Conservation (phyloP, 1,140 invertebrate species). For the Monomorium pharaonis region DNA sequence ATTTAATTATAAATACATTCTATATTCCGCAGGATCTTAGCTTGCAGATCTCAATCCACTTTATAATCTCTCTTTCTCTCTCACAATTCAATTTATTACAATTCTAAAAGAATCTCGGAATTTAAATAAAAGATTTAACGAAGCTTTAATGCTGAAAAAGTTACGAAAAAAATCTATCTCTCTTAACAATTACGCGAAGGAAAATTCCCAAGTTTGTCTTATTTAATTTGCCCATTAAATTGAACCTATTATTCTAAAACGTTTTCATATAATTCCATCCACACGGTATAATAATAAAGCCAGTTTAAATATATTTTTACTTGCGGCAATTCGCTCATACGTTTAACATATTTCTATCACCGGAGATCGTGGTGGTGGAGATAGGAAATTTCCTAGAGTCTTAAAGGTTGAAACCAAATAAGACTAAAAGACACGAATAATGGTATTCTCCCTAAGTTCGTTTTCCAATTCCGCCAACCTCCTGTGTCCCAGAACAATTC, state of each 20-base stretch:
- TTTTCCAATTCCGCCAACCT: conserved; percentile 52
- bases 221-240: background rate
- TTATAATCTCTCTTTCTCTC: too few species aligned
- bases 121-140: conserved; percentile 9
- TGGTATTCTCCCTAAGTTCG: conserved; percentile 55
- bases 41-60: background rate
- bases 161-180: background rate
- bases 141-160: background rate
- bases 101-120: background rate
- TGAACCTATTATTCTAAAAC: background rate
- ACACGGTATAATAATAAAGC: background rate
- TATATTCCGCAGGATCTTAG: background rate
- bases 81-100: too few species aligned
- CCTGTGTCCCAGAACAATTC: conserved; percentile 36
- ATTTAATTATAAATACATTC: conserved; percentile 11
- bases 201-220: background rate
- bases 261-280: background rate
- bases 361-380: background rate
- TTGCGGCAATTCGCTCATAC: background rate
- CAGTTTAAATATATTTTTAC: background rate
- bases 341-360: background rate
- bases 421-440: conserved; percentile 55
- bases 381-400: conserved; percentile 53
- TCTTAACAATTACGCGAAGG: background rate
- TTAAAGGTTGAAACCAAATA: conserved; percentile 24